Conservation (phyloP, 2,888 invertebrate genomes). For the Sipha maydis region DNA sequence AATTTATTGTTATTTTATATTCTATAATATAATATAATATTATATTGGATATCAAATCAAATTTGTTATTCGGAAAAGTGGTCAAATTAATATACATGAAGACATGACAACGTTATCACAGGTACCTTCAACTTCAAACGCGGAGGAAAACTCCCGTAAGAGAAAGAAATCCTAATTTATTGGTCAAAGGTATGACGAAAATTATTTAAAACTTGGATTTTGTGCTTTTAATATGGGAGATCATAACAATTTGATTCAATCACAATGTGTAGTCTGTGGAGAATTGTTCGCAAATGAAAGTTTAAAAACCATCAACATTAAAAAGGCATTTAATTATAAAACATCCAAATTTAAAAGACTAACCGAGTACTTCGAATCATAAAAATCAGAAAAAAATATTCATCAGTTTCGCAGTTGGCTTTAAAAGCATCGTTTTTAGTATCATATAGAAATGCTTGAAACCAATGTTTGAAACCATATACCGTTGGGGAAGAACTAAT, state of each 20-base stretch:
- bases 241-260: neutral
- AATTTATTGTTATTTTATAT: no score
- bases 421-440: conserved; percentile 1
- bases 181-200: conserved; percentile 30
- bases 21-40: no score
- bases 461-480: no score
- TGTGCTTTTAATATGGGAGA: conserved; percentile 6
- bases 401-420: neutral
- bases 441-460: neutral
- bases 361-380: neutral
- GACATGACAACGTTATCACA: no score
- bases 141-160: no score
- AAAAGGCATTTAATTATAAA: neutral
- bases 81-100: no score
- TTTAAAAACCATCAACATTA: neutral
- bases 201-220: conserved; percentile 39
- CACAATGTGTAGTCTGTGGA: conserved; percentile 6
- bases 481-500: no score
- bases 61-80: no score
- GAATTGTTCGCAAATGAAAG: neutral
- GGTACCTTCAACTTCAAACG: neutral
- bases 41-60: no score
- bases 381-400: neutral
- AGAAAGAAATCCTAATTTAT: neutral
- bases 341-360: neutral